Evolutionary conservation across 2,113 vertebrate species (phyloP), one percentile per base, ranked within the genome.

Genomic region (Planiliza haematocheilus): DNA sequence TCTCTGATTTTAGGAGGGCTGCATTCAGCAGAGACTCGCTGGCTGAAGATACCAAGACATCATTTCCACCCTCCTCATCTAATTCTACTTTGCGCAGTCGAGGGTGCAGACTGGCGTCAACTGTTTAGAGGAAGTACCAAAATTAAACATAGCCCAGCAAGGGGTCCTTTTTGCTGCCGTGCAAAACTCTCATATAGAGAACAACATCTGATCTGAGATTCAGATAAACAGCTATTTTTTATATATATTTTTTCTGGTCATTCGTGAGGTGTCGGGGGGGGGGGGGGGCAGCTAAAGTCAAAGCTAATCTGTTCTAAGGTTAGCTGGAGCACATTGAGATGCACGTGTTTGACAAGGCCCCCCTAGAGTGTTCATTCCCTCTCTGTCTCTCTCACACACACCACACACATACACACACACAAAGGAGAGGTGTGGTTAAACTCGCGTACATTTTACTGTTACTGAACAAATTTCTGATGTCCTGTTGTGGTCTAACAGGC

Each of bases 401-500:
- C 43, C 20, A 51, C 60, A 79, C 64, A 46, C 63, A 49, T 63
- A 48, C 72, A 61, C 80, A 83, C 59, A 84, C 58, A 79, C 45
- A 70, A 70, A 78, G 62, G 50, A 84, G 83, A 81, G 83, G 86
- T 89, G 92, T 92, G 91, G 91, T 93, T 93, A 88, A 84, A 88
- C 77, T 77, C 74, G 34, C 58, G 65, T 83, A 79, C 68, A 90
- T 88, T 92, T 88, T 72, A 83, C 87, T 91, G 81, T 88, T 89
- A 80, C 82, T 90, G 86, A 87, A 88, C 84, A 87, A 86, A 82
- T 92, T 86, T 93, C 77, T 89, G 83, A 91, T 90, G 88, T 90
- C 89, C 88, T 92, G 86, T 92, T 91, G 90, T 92, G 92, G 91
- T 91, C 88, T 93, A 92, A 93, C 89, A 76, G 89, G 87, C 85